Evolutionary conservation across 1,140 invertebrate genomes (phyloP).

Genomic region (Melipona quadrifasciata): DNA sequence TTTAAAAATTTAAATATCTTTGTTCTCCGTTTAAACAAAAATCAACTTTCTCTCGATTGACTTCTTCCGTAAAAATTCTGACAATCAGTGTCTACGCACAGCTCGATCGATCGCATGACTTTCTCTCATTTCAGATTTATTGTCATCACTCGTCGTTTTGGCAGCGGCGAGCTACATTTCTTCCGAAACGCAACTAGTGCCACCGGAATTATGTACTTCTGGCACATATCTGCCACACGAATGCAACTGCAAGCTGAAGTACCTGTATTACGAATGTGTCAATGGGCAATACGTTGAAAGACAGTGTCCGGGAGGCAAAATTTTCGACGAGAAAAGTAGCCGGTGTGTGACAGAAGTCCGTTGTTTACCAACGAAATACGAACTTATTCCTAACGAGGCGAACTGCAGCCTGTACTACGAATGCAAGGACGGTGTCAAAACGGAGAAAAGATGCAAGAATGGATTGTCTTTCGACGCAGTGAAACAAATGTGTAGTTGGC

Average conservation of each 20-base stretch:
- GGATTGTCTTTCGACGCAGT: conserved; percentile 74
- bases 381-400: neutral
- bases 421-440: conserved; percentile 58
- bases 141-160: neutral
- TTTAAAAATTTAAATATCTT: no score
- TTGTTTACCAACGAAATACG: neutral
- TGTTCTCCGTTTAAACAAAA: neutral
- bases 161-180: neutral
- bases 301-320: conserved; percentile 74
- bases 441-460: conserved; percentile 68
- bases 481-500: neutral
- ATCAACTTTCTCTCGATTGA: neutral
- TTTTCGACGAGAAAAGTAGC: conserved; percentile 80
- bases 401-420: conserved; percentile 71
- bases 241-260: conserved; percentile 74
- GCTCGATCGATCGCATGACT: neutral
- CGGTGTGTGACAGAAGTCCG: conserved; percentile 73
- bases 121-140: neutral
- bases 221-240: conserved; percentile 81
- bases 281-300: conserved; percentile 79
- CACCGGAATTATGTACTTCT: conserved; percentile 70
- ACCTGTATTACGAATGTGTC: conserved; percentile 82
- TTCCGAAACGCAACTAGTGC: neutral
- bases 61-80: no score
- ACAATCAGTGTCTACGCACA: neutral